phyloP scores from a whole-genome alignment of 2,113 vertebrate species.

The Indicator indicator region DNA sequence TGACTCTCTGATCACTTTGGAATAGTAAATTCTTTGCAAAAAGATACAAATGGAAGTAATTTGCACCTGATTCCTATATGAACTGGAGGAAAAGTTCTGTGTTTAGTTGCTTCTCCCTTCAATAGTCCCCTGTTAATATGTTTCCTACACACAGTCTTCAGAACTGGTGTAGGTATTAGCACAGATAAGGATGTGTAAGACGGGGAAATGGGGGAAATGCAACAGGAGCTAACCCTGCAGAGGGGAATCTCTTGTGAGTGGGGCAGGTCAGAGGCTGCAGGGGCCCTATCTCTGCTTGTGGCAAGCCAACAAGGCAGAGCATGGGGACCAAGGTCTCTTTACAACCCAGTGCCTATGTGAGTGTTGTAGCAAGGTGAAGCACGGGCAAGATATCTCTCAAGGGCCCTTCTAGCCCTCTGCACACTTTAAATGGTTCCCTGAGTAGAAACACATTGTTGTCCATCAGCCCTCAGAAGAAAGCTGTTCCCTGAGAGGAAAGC shows the following conservation, averaged over 20 bases:
- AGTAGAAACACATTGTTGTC: background rate
- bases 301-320: background rate
- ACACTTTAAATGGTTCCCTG: background rate
- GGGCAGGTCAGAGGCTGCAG: background rate
- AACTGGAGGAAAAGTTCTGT: background rate
- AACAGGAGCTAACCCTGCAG: background rate
- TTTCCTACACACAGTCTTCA: background rate
- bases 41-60: background rate
- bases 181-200: background rate
- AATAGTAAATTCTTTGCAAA: background rate
- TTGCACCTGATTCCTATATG: background rate
- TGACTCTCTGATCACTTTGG: background rate
- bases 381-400: rapidly evolving
- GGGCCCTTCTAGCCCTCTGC: background rate
- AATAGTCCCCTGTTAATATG: background rate
- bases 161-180: background rate
- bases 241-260: background rate
- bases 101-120: background rate
- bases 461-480: background rate
- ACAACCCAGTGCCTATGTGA: rapidly evolving
- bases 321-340: background rate
- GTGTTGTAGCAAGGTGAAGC: background rate
- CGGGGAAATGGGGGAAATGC: background rate
- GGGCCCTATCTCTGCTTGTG: background rate
- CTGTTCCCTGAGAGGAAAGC: background rate